A percentile compares a stretch with the other conserved stretches of the same genome.
phyloP scores from a whole-genome alignment of 2,888 invertebrate species.

The Oligia strigilis region DNA sequence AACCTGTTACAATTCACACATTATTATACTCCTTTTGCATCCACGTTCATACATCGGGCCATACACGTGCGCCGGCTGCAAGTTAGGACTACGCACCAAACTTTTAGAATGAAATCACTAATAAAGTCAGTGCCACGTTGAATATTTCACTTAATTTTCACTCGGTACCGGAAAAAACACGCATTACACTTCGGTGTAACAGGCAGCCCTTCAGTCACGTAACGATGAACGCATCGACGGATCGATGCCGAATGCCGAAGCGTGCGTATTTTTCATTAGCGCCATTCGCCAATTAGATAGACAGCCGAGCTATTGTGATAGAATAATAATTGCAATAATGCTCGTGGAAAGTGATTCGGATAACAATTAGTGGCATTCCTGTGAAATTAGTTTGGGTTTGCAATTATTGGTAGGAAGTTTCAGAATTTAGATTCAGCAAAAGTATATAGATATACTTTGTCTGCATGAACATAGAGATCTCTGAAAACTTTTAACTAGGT shows the following conservation, averaged over 20 bases:
- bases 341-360: conserved; percentile 35
- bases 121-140: neutral
- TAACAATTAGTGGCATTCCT: conserved; percentile 4
- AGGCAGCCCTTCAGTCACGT: conserved; percentile 77
- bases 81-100: neutral
- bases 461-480: neutral
- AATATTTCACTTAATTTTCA: neutral
- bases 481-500: neutral
- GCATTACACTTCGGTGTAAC: conserved; percentile 70
- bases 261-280: conserved; percentile 88
- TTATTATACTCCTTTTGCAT: neutral
- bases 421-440: neutral
- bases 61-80: too few relatives aligned
- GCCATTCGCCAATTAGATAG: conserved; percentile 65
- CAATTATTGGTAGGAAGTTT: conserved; percentile 7
- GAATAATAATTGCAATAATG: conserved; percentile 51
- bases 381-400: conserved; percentile 12
- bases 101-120: too few relatives aligned
- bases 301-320: conserved; percentile 47
- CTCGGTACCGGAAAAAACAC: neutral
- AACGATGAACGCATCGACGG: conserved; percentile 83
- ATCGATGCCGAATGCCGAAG: conserved; percentile 85
- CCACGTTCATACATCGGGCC: neutral
- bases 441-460: neutral
- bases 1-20: neutral